Conservation (phyloP, 1,140 invertebrate genomes). For the Aricia agestis region DNA sequence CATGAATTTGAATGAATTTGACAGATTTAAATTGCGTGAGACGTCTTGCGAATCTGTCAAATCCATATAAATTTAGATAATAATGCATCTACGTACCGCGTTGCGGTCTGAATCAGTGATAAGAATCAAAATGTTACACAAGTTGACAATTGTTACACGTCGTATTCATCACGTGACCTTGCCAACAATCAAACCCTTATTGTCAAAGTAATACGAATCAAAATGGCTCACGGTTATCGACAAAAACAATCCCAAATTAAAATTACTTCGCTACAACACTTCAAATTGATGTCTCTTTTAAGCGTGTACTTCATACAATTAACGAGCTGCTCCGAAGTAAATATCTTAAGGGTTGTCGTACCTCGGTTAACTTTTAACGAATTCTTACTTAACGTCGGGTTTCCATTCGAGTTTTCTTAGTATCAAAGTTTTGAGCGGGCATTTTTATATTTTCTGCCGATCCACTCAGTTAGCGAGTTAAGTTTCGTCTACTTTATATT, state of each 20-base stretch:
- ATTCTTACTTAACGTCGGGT: constrained; percentile 28
- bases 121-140: too few species aligned
- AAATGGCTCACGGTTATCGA: too few species aligned
- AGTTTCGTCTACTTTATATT: neutral
- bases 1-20: too few species aligned
- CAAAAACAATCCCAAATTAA: neutral
- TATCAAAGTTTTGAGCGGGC: constrained; percentile 24
- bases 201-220: too few species aligned
- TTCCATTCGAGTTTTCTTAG: constrained; percentile 32
- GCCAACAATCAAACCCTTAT: too few species aligned
- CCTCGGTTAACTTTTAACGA: constrained; percentile 32
- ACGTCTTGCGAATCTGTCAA: too few species aligned
- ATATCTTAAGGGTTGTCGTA: constrained; percentile 38
- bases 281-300: constrained; percentile 5
- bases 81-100: too few species aligned
- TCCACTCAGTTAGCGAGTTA: constrained; percentile 23
- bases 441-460: neutral
- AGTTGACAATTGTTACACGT: too few species aligned
- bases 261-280: neutral
- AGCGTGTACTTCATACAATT: constrained; percentile 55
- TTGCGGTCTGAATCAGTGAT: too few species aligned
- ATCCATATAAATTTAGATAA: too few species aligned
- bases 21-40: too few species aligned
- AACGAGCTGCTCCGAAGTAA: constrained; percentile 50
- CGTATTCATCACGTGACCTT: too few species aligned